These are phyloP conservation scores for Agrilus planipennis DNA, from an alignment of 1,140 invertebrate genomes.

Conservation along the genomic window DNA sequence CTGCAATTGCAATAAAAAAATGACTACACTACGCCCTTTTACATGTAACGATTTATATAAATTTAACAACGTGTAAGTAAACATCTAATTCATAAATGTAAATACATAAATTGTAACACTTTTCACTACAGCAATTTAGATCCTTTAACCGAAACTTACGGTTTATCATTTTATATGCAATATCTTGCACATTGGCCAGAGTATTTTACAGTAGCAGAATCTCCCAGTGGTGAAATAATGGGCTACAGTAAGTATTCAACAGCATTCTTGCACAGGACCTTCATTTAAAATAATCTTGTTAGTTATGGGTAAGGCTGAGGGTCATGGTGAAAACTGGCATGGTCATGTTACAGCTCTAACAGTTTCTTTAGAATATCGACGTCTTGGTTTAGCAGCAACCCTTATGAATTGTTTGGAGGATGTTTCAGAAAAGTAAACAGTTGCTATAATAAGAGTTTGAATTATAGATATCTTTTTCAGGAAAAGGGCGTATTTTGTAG, in stretches of 20 bases:
- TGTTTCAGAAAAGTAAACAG: constrained; percentile 80
- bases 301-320: constrained; percentile 99
- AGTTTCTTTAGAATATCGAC: constrained; percentile 86
- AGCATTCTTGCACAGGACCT: not conserved
- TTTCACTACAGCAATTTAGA: constrained; percentile 76
- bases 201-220: constrained; percentile 94
- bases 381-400: constrained; percentile 81
- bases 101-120: not conserved
- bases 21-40: constrained; percentile 90
- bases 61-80: constrained; percentile 92
- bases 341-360: constrained; percentile 97
- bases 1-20: too few relatives aligned
- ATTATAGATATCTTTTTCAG: constrained; percentile 41
- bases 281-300: constrained; percentile 6
- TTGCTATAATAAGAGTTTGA: constrained; percentile 4
- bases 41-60: constrained; percentile 89
- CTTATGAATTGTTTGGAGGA: constrained; percentile 95
- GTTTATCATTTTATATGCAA: constrained; percentile 93
- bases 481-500: constrained; percentile 96
- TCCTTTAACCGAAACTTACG: constrained; percentile 95
- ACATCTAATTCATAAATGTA: constrained; percentile 4
- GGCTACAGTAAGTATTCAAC: constrained; percentile 79
- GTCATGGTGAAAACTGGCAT: constrained; percentile 91
- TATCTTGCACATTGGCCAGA: constrained; percentile 99
- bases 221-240: constrained; percentile 91